Base-by-base conservation (phyloP, 2,888 invertebrate genomes). In the Cryptops parisi region DNA sequence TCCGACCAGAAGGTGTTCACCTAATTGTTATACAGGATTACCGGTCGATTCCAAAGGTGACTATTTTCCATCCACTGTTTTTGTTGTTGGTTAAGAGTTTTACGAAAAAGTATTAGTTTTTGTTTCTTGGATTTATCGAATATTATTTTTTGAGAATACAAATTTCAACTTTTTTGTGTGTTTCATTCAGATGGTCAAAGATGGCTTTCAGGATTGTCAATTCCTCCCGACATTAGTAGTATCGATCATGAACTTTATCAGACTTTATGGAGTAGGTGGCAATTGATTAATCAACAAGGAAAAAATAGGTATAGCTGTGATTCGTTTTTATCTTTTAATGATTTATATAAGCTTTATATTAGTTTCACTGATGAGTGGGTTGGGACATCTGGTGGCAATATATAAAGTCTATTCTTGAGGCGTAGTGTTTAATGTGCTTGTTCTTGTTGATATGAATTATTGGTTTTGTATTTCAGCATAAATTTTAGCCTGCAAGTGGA, bases 11-110 rank as follows among this genome's bases (percentile, higher is more conserved):
- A 75, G 76, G 55, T 93, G 90, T 70, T 74, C 70, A 59, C 77
- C 79, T 45, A 72, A 76, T 63, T 88, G 87, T 70, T 89, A 87
- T 71, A 75, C 82, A 41, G 86, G 87, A 9, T 74, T 88, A 56
- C 75, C 78, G 50, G 67, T 80, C 21, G 74, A 76, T 61, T 72
- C 78, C 47, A 73, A 77, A 60, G 79, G 84, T 84, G 68, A 62
- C 65, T 58, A 47, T n/a, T n/a, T n/a, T n/a, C n/a, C n/a, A n/a
- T n/a, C n/a, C n/a, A n/a, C n/a, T n/a, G n/a, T n/a, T n/a, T n/a
- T n/a, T n/a, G n/a, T n/a, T n/a, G n/a, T n/a, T n/a, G n/a, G n/a
- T n/a, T n/a, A n/a, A n/a, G n/a, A n/a, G n/a, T 25, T 19, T 9
- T 9, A 21, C 15, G 15, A 33, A 9, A 33, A 33, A 9, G 6